Conservation (phyloP, 1,140 invertebrate species). For the Musca vetustissima region DNA sequence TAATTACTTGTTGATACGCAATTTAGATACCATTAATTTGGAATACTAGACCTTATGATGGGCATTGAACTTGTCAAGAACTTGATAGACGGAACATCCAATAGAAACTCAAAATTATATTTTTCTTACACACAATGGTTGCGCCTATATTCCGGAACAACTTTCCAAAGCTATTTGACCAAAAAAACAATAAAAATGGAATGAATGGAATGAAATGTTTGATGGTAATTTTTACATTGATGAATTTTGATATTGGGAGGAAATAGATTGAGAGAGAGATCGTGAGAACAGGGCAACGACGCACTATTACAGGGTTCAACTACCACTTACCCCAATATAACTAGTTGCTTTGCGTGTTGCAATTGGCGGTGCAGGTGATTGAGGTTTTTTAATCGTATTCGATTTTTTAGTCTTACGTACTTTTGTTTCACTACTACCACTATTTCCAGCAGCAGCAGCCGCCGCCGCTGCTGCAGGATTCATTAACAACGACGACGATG, state of each 20-base stretch:
- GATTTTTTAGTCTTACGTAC: slow-evolving; percentile 17
- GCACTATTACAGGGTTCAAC: slow-evolving; percentile 45
- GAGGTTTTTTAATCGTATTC: slow-evolving; percentile 48
- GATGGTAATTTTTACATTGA: not conserved
- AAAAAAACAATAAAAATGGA: too few species aligned
- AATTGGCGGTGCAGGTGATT: slow-evolving; percentile 58
- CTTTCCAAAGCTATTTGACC: too few species aligned
- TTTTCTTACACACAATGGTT: too few species aligned
- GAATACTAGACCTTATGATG: too few species aligned
- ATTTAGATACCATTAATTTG: too few species aligned
- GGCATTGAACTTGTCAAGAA: too few species aligned
- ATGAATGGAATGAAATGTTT: not conserved
- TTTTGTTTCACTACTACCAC: slow-evolving; percentile 31
- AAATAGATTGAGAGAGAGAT: too few species aligned
- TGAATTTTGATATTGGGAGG: not conserved
- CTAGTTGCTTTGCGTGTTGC: slow-evolving; percentile 64
- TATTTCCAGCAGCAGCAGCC: slow-evolving; percentile 21
- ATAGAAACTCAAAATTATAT: too few species aligned
- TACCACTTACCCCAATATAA: slow-evolving; percentile 62
- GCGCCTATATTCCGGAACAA: too few species aligned
- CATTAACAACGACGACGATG: not conserved
- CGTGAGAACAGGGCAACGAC: slow-evolving; percentile 30
- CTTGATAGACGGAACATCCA: too few species aligned
- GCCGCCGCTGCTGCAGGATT: slow-evolving; percentile 27
- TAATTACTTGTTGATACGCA: too few species aligned